phyloP scores from a whole-genome alignment of 2,113 vertebrate species.

The Melanerpes aurifrons region DNA sequence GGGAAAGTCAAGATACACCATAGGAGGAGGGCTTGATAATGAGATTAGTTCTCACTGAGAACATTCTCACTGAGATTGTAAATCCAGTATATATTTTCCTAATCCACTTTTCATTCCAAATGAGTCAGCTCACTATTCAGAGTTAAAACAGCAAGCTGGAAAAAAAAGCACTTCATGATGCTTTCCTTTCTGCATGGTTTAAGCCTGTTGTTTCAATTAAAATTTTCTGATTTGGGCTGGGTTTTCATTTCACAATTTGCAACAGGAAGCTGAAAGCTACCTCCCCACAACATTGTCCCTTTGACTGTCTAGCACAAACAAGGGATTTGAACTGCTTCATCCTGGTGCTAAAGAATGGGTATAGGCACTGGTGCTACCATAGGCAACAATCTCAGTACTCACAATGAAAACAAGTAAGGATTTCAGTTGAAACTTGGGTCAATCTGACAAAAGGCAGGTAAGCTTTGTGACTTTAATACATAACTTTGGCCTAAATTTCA shows the following conservation, averaged over 20 bases:
- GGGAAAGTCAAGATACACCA: neutral
- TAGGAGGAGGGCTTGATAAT: neutral
- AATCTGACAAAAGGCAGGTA: constrained; percentile 61
- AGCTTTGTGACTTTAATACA: constrained; percentile 27
- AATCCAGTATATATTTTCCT: neutral
- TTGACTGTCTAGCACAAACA: neutral
- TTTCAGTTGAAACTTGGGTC: constrained; percentile 37
- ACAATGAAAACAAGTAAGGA: neutral
- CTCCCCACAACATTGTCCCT: neutral
- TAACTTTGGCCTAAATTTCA: constrained; percentile 49
- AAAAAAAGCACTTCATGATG: neutral
- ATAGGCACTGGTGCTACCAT: neutral
- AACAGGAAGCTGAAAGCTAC: neutral
- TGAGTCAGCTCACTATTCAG: neutral
- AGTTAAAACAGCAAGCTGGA: neutral
- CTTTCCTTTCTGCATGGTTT: neutral
- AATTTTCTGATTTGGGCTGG: neutral
- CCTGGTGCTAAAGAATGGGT: neutral
- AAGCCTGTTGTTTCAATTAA: neutral
- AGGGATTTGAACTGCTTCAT: neutral
- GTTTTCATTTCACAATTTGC: neutral
- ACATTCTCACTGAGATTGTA: neutral
- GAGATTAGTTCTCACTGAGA: neutral
- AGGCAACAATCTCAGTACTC: neutral
- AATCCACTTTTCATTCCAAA: neutral